phyloP scores from a whole-genome alignment of 2,888 invertebrate species.

The Eustalomyia histrio region DNA sequence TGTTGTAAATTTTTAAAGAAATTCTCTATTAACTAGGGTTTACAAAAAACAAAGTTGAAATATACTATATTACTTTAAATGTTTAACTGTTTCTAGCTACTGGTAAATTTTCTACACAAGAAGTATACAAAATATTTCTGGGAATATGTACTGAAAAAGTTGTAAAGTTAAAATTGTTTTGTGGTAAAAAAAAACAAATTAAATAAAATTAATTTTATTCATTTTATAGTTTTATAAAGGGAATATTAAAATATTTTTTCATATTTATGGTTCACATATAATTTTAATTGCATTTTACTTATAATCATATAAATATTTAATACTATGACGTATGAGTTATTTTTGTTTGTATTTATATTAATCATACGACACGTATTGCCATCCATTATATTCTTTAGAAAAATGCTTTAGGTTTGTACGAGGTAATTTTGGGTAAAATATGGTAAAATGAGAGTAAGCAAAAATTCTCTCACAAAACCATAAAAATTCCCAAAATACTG shows the following conservation, averaged over 20 bases:
- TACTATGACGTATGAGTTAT: neutral
- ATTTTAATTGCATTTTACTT: neutral
- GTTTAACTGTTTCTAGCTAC: neutral
- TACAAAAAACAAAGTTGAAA: no score
- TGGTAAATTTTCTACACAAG: neutral
- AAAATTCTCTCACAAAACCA: no score
- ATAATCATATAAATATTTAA: no score
- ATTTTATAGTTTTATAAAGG: neutral
- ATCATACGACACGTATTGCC: neutral
- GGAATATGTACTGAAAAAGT: neutral
- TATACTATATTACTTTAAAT: no score
- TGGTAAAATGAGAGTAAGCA: no score
- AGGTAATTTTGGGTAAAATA: no score
- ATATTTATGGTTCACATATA: neutral
- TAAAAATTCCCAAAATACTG: no score
- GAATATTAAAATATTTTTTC: neutral
- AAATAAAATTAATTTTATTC: neutral
- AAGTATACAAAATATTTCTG: neutral
- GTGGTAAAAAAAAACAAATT: neutral
- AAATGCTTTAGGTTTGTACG: no score
- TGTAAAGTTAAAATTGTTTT: constrained; percentile 8
- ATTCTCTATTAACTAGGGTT: no score
- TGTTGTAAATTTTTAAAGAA: no score
- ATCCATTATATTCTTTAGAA: no score
- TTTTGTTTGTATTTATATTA: neutral